Conservation (phyloP, 2,113 vertebrate species). For the Pionites leucogaster region DNA sequence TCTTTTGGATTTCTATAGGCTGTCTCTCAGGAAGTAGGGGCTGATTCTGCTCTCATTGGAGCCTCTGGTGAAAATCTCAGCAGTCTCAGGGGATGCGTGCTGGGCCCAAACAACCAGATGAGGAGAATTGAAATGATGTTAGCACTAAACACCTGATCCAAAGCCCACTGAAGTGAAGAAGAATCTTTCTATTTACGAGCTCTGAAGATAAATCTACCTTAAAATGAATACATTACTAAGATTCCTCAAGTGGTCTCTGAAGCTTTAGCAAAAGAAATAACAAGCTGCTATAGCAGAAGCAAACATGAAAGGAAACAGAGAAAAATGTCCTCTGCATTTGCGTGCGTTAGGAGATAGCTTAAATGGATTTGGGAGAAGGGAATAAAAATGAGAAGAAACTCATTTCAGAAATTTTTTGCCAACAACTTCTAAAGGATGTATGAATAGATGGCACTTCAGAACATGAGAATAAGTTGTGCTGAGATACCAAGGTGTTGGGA, state of each 20-base stretch:
- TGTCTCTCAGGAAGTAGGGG: not conserved
- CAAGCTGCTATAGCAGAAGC: not conserved
- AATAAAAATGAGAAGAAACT: not conserved
- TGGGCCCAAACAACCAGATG: slow-evolving; percentile 2
- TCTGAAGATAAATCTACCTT: slow-evolving; percentile 8
- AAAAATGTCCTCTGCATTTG: not conserved
- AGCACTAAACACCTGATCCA: not conserved
- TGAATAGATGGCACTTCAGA: not conserved
- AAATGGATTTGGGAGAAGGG: not conserved
- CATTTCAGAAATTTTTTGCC: not conserved
- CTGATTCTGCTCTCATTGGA: not conserved
- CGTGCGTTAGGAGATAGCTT: not conserved
- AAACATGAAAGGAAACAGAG: slow-evolving; percentile 2
- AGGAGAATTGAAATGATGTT: slow-evolving; percentile 41
- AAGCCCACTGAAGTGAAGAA: slow-evolving; percentile 4
- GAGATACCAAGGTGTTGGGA: not conserved
- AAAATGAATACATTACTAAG: slow-evolving; percentile 34
- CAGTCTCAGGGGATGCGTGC: not conserved
- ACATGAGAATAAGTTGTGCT: not conserved
- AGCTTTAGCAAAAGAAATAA: slow-evolving; percentile 32
- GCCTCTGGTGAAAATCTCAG: not conserved
- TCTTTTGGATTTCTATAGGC: not conserved
- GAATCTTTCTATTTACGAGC: not conserved
- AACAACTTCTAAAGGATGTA: not conserved
- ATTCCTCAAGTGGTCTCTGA: slow-evolving; percentile 40